A percentile compares a stretch with the other conserved stretches of the same genome.
Evolutionary conservation across 2,113 vertebrate genomes (phyloP).

Genomic region (Tyrannus savana): DNA sequence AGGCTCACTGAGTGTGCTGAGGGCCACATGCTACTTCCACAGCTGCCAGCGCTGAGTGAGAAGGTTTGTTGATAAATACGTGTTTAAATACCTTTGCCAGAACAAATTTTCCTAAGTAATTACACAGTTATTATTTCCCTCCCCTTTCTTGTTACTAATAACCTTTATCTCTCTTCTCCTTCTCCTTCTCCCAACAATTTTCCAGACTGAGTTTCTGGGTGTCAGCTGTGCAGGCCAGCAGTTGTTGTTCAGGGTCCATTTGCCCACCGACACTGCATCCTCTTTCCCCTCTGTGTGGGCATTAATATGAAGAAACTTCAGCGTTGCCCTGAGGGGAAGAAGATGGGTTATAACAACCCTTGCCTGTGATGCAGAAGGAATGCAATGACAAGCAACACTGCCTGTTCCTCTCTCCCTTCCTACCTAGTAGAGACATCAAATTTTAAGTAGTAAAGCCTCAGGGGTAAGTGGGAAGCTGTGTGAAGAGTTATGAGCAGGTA

Average conservation of each 20-base stretch:
- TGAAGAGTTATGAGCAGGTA: neutral
- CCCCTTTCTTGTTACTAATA: neutral
- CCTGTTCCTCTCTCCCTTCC: neutral
- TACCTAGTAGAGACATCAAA: neutral
- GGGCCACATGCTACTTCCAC: rapidly evolving
- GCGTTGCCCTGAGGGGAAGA: neutral
- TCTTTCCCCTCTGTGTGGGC: neutral
- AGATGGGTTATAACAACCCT: neutral
- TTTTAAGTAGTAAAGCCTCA: neutral
- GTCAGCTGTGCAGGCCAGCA: neutral
- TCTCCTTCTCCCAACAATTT: neutral
- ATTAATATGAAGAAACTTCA: neutral
- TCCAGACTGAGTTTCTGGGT: neutral
- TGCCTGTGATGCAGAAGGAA: neutral
- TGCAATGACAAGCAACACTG: neutral
- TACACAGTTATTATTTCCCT: neutral
- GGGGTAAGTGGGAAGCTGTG: neutral
- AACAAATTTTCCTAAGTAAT: neutral
- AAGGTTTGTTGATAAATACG: neutral
- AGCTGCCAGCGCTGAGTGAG: neutral
- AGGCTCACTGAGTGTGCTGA: rapidly evolving
- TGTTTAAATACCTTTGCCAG: neutral
- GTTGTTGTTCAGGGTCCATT: neutral
- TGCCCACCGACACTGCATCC: rapidly evolving
- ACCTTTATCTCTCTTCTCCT: neutral